phyloP scores from a whole-genome alignment of 1,140 invertebrate genomes.

The Hestina assimilis region DNA sequence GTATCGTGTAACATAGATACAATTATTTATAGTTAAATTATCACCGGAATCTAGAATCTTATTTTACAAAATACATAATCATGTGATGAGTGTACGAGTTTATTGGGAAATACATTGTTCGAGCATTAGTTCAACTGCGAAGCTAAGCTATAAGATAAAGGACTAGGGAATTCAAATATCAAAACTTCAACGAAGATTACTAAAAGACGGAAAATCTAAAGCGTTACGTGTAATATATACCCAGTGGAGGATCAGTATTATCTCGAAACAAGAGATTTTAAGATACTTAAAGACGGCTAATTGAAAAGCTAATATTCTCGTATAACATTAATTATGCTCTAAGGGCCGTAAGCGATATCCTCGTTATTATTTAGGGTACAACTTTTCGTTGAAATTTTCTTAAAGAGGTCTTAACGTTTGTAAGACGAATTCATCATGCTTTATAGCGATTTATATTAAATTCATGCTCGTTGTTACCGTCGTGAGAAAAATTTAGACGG shows the following conservation, averaged over 20 bases:
- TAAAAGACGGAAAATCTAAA: neutral
- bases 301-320: constrained; percentile 72
- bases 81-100: too few species aligned
- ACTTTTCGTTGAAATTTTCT: constrained; percentile 22
- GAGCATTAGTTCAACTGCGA: too few species aligned
- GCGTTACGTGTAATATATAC: neutral
- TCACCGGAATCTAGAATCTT: too few species aligned
- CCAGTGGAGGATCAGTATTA: neutral
- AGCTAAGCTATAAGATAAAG: too few species aligned
- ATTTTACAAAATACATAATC: too few species aligned
- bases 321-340: constrained; percentile 70
- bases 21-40: too few species aligned
- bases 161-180: too few species aligned
- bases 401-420: constrained; percentile 24
- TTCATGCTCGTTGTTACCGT: constrained; percentile 6
- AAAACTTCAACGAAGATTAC: too few species aligned
- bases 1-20: too few species aligned
- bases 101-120: too few species aligned
- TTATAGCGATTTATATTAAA: constrained; percentile 9
- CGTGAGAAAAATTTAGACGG: constrained; percentile 5
- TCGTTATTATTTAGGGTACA: constrained; percentile 50
- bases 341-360: constrained; percentile 61
- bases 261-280: constrained; percentile 58
- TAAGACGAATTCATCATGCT: constrained; percentile 14
- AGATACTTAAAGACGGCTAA: constrained; percentile 67